A percentile compares a stretch with the other conserved stretches of the same genome.
phyloP scores from a whole-genome alignment of 2,113 vertebrate genomes.

The Myanophis thanlyinensis region DNA sequence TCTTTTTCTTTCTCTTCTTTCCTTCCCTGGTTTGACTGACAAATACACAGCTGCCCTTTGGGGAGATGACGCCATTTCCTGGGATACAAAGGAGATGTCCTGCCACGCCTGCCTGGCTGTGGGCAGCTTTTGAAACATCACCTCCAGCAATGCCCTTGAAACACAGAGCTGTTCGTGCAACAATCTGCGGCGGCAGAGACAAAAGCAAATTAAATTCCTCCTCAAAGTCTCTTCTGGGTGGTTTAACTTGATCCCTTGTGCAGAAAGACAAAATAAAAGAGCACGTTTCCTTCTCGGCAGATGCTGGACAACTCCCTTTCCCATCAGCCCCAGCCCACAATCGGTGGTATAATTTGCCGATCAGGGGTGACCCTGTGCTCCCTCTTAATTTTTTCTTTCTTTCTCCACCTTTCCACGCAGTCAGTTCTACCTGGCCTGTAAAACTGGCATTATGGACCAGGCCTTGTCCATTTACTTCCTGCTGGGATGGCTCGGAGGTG shows the following conservation, averaged over 20 bases:
- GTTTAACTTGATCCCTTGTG: not conserved
- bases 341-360: not conserved
- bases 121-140: not conserved
- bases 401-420: slow-evolving; percentile 58
- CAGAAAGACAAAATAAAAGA: not conserved
- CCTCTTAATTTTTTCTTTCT: not conserved
- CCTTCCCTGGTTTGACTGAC: not conserved
- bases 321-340: not conserved
- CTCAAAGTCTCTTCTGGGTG: not conserved
- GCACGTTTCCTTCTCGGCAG: not conserved
- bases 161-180: not conserved
- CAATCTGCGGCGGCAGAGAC: not conserved
- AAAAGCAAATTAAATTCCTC: not conserved
- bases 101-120: not conserved
- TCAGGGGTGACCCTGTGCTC: not conserved
- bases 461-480: slow-evolving; percentile 94
- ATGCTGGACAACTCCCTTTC: not conserved
- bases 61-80: slow-evolving; percentile 11
- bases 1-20: not conserved
- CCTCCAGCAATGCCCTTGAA: not conserved
- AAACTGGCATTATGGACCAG: slow-evolving; percentile 87
- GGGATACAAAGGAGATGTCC: not conserved
- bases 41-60: no score
- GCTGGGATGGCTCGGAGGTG: slow-evolving; percentile 89
- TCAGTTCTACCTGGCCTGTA: slow-evolving; percentile 88